Evolutionary conservation across 1,140 invertebrate species (phyloP), one percentile per base, ranked within the genome.

Genomic region (Ephestia elutella): DNA sequence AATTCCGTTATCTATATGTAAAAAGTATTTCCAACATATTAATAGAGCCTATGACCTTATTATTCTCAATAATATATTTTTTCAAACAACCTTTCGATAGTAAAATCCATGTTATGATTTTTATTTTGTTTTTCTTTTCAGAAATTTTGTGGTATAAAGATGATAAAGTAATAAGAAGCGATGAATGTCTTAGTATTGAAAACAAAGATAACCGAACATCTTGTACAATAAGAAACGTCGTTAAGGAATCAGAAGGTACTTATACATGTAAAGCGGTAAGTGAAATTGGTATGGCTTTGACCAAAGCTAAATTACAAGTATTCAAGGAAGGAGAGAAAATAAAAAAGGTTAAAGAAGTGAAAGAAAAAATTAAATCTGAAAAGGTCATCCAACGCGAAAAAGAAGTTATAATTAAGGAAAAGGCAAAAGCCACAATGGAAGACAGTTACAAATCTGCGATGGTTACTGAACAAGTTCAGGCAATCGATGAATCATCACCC

Each of bases 101-200:
- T 15, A 15, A 44, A 4, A 44, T 44, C 5, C 2, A 44, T 15
- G 15, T 17, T 44, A 3, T 2, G 10, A 15, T 44, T 4, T 44
- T 15, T 15, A 44, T 30, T 49, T 15, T 15, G 15, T 30, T 49
- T 65, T 58, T 63, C 32, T 54, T 90, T 91, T 59, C 84, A 94
- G 95, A 95, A 90, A 92, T 98, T 63, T 92, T 94, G 68, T 99
- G 97, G 97, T 97, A 95, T 84, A 94, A 94, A 80, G 93, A 97
- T 78, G 95, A 95, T 71, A 94, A 95, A 83, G 88, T 95, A 60
- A 89, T 97, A 59, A 91, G 92, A 73, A 93, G 92, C 61, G 92
- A 93, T 20, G 92, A 93, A 59, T 92, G 93, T 78, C 82, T 93
- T 11, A 91, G 93, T 79, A 90, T 97, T 66, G 91, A 91, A 70